Evolutionary conservation across 1,140 invertebrate genomes (phyloP), one percentile per base, ranked within the genome.

Genomic region (Dendroctonus ponderosae): DNA sequence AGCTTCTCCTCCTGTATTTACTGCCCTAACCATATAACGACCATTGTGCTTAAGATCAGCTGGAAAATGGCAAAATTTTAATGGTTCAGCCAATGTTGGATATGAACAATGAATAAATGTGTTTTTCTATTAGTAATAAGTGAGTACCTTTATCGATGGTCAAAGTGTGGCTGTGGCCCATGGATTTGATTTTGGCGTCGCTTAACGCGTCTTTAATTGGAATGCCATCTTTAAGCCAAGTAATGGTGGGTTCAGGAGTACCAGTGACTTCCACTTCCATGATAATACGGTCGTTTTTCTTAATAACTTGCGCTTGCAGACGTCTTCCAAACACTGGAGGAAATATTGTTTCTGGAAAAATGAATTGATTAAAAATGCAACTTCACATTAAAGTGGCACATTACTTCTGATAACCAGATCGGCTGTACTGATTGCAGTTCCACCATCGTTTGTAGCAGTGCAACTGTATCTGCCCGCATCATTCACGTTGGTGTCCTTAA

Each of bases 191-290:
- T 71, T 79, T 82, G 62, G 80, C 79, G 41, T 77, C 74, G 48
- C 76, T 67, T 70, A 79, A 66, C 52, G 78, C 72, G 67, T 82
- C 78, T 66, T 82, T 79, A 5, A 90, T 75, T 40, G 83, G 81
- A 51, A 79, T 73, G 39, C 88, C 89, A 75, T 93, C 86, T 78
- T 89, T 90, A 66, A 84, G 87, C 90, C 91, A 94, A 2, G 80
- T 85, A 0, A 92, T 83, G 3, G 83, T 84, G 3, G 90, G 90
- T 46, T 86, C 84, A 1, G 90, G 90, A 44, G 86, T 86, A 50
- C 89, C 90, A 26, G 87, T 90, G 11, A 92, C 87, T 80, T 92
- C 89, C 5, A 92, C 88, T 79, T 90, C 89, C 85, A 93, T 86
- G 41, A 86, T 84, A 7, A 91, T 80, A 68, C 89, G 83, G 67